Percentiles rank a stretch among this genome's conserved stretches.
Evolutionary conservation across 2,888 invertebrate species (phyloP).

Genomic region (Chrysolina americana): DNA sequence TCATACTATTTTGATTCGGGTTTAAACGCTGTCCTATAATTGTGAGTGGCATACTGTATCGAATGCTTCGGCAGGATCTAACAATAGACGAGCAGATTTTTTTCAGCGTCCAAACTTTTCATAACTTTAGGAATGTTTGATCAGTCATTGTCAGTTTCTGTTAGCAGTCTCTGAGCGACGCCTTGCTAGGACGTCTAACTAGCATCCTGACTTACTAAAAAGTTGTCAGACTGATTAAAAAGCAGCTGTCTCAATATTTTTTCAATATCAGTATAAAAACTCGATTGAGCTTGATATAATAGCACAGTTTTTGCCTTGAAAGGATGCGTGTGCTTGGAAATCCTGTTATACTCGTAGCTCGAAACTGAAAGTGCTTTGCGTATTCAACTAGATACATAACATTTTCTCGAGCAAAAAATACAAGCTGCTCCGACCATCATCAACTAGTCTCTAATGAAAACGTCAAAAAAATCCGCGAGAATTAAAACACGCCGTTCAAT

Average conservation of each 20-base stretch:
- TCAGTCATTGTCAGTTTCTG: background rate
- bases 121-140: too few species aligned
- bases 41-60: too few species aligned
- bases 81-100: too few species aligned
- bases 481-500: conserved; percentile 22
- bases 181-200: background rate
- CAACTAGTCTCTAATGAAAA: conserved; percentile 30
- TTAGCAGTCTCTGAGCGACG: background rate
- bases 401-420: conserved; percentile 15
- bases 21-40: too few species aligned
- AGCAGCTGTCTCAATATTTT: background rate
- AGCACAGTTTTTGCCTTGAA: conserved; percentile 1
- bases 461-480: conserved; percentile 20
- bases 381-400: conserved; percentile 12
- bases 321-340: background rate
- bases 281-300: conserved; percentile 15
- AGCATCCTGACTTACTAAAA: conserved; percentile 5
- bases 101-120: too few species aligned
- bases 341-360: background rate
- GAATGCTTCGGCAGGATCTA: too few species aligned
- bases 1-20: too few species aligned
- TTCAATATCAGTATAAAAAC: background rate
- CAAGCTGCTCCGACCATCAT: conserved; percentile 6
- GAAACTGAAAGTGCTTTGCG: background rate
- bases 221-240: background rate